Percentiles rank a stretch among this genome's conserved stretches.
phyloP scores from a whole-genome alignment of 2,113 vertebrate genomes.

The Boulengeromyrus knoepffleri region DNA sequence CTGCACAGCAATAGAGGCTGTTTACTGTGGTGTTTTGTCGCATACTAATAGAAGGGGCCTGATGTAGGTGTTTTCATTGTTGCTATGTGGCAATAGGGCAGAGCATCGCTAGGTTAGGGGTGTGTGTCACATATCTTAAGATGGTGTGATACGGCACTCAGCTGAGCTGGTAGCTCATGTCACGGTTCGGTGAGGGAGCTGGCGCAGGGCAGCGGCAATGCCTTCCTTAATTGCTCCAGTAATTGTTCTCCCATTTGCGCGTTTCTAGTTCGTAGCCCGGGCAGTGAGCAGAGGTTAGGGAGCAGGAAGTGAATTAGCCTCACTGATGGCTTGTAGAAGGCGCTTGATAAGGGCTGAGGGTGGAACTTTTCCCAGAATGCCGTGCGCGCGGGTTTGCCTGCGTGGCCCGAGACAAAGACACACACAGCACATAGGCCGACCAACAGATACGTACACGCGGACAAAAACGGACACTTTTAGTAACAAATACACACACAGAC shows the following conservation, averaged over 20 bases:
- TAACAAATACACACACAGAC: neutral
- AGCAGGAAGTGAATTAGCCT: slow-evolving; percentile 50
- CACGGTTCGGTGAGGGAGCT: neutral
- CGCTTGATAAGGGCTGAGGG: slow-evolving; percentile 17
- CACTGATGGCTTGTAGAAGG: slow-evolving; percentile 38
- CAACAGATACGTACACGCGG: neutral
- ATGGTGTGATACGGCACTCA: neutral
- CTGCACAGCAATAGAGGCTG: neutral
- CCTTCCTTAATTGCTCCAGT: slow-evolving; percentile 34
- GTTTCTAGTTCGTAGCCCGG: slow-evolving; percentile 25
- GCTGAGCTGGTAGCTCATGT: neutral
- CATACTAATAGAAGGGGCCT: neutral
- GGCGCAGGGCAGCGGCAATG: neutral
- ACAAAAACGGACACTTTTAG: neutral
- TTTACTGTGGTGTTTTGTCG: neutral
- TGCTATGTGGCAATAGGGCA: neutral
- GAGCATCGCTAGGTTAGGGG: neutral
- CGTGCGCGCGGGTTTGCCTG: slow-evolving; percentile 8
- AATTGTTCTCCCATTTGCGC: slow-evolving; percentile 42
- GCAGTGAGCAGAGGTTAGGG: slow-evolving; percentile 22
- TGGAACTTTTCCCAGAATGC: slow-evolving; percentile 31
- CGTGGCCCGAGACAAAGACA: neutral
- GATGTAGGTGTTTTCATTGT: neutral
- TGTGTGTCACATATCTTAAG: neutral
- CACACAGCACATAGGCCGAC: neutral